These are phyloP conservation scores for Erythrocercus mccallii DNA, from an alignment of 2,113 vertebrate genomes.

Conservation along the genomic window DNA sequence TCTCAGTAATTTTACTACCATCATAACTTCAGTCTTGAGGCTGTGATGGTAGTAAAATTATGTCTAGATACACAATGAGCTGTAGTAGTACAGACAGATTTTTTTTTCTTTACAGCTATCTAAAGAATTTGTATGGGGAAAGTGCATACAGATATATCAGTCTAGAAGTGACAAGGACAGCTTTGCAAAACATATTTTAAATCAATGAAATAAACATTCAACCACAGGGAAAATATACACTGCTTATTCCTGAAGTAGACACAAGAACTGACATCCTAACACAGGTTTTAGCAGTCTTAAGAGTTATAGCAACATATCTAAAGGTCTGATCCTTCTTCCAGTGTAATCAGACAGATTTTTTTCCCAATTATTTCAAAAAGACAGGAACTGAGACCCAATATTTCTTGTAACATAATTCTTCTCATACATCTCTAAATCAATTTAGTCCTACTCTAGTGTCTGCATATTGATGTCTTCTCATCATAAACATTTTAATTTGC, in stretches of 20 bases:
- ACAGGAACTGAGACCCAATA: neutral
- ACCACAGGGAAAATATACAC: conserved; percentile 35
- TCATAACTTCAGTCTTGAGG: neutral
- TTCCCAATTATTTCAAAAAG: neutral
- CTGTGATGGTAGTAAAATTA: neutral
- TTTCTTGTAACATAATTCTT: conserved; percentile 10
- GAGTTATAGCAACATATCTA: conserved; percentile 9
- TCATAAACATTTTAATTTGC: neutral
- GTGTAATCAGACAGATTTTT: neutral
- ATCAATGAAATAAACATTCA: conserved; percentile 34
- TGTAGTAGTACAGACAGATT: neutral
- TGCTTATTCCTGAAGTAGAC: conserved; percentile 31
- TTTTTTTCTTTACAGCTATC: neutral
- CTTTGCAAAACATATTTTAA: conserved; percentile 47
- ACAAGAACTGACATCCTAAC: conserved; percentile 5
- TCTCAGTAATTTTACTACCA: neutral
- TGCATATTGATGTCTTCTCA: neutral
- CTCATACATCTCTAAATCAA: neutral
- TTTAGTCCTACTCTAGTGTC: neutral
- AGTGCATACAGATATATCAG: conserved; percentile 44
- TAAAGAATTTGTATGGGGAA: conserved; percentile 26
- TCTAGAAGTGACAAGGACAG: neutral
- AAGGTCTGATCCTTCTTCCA: neutral
- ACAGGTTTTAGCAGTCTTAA: neutral
- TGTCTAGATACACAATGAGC: neutral